Percentiles rank a stretch among this genome's conserved stretches.
Evolutionary conservation across 2,888 invertebrate genomes (phyloP).

Genomic region (Agrochola circellaris): DNA sequence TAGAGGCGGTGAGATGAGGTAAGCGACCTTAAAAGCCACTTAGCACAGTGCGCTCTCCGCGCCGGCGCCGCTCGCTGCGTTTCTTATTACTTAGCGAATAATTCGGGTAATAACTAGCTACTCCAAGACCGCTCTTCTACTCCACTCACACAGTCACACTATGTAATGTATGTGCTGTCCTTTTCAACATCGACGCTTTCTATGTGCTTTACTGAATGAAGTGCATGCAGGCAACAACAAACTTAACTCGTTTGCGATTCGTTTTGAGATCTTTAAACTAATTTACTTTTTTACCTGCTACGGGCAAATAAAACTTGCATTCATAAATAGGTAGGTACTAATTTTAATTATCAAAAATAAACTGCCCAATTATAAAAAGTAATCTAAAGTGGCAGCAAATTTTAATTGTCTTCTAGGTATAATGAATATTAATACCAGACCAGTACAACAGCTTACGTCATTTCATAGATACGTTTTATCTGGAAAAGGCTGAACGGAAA

Average conservation of each 20-base stretch:
- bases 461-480: conserved; percentile 34
- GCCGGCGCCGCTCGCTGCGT: conserved; percentile 79
- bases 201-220: neutral
- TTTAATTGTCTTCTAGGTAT: conserved; percentile 38
- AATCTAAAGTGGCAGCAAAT: conserved; percentile 38
- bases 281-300: conserved; percentile 36
- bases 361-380: conserved; percentile 52
- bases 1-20: conserved; percentile 85
- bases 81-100: conserved; percentile 86
- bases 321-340: conserved; percentile 37
- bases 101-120: conserved; percentile 79
- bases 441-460: conserved; percentile 37
- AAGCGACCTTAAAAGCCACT: conserved; percentile 90
- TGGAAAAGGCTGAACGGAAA: conserved; percentile 51
- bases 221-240: conserved; percentile 16
- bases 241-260: neutral
- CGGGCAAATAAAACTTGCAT: conserved; percentile 43
- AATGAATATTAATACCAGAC: conserved; percentile 34
- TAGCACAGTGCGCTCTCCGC: conserved; percentile 83
- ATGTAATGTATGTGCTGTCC: conserved; percentile 29
- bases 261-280: conserved; percentile 17
- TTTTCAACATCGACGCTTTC: conserved; percentile 40
- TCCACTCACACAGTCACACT: conserved; percentile 32
- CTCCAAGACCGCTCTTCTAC: conserved; percentile 53
- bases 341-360: conserved; percentile 41